Evolutionary conservation across 2,113 vertebrate species (phyloP).

Genomic region (Polypterus senegalus): DNA sequence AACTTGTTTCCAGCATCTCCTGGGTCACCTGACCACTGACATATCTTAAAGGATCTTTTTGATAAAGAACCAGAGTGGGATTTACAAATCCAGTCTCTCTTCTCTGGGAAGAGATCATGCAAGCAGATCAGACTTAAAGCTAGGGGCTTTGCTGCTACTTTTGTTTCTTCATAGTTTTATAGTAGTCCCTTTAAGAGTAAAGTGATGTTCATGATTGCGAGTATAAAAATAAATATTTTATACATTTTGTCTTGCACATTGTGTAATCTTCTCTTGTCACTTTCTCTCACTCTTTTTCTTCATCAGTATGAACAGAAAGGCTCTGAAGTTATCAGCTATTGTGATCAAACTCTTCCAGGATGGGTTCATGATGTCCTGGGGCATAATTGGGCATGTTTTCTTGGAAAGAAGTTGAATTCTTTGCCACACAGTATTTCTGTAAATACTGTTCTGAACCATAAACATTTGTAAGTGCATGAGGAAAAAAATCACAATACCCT

Average conservation of each 20-base stretch:
- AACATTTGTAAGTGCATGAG: no score
- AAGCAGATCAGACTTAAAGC: no score
- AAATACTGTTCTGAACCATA: conserved; percentile 8
- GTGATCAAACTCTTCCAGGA: conserved; percentile 78
- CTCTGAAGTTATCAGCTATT: conserved; percentile 66
- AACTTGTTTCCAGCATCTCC: no score
- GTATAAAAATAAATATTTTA: background rate
- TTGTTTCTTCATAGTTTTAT: no score
- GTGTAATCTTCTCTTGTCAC: background rate
- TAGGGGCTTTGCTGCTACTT: no score
- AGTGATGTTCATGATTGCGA: background rate
- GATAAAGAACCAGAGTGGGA: no score
- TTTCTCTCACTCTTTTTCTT: background rate
- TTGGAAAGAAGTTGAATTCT: conserved; percentile 50
- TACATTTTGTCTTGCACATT: background rate
- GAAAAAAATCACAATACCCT: no score
- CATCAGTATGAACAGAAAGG: conserved; percentile 67
- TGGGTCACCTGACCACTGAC: no score
- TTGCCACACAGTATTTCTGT: conserved; percentile 22
- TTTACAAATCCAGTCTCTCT: no score
- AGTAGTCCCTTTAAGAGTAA: no score
- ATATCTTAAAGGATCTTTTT: no score
- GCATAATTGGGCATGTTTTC: conserved; percentile 88
- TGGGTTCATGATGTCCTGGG: conserved; percentile 89
- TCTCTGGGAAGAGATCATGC: no score